Evolutionary conservation across 64 coral and sea anemone species (phyloP), one percentile per base, ranked within the genome.

Genomic region (Acropora tenuis): DNA sequence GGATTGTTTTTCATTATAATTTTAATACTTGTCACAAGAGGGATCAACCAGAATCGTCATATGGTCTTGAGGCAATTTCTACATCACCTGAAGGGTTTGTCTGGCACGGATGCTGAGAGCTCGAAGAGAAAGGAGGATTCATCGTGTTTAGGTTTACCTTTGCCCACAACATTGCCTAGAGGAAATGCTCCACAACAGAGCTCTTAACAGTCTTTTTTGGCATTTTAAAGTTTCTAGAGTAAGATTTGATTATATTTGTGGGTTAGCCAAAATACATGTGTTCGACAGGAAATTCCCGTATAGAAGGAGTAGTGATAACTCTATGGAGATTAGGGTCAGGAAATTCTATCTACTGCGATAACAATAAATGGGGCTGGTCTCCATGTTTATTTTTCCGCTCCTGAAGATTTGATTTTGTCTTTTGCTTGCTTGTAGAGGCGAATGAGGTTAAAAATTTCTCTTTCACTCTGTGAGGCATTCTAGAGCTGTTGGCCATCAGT

Each of bases 231-330:
- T 53, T 53, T 53, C 50, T 53, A 53, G 50, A 53, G 50, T 3
- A 53, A 53, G 3, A 53, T 53, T 53, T 53, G 50, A 53, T 53
- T 53, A 53, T 53, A 53, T 53, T 8, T 53, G 50, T 53, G 50
- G 50, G 50, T 5, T 53, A 53, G n/a, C 80, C 5, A 90, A 47
- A 78, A 80, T 48, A 90, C 89, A 45, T 67, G 48, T 80, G 10
- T 90, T 44, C 19, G 88, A 69, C 80, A 80, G 81, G 89, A 47
- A 3, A 68, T 58, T 15, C 89, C 89, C 41, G 78, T 90, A 41
- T 17, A 90, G 10, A 90, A 90, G 78, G 78, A 90, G 61, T 90
- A 61, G 89, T 16, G 47, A 79, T 90, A 80, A 78, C 89, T 20
- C 89, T 82, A 2, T 90, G 89, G 67, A 60, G 48, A 18, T 40